phyloP scores from a whole-genome alignment of 2,113 vertebrate species.

The Cepphus grylle region DNA sequence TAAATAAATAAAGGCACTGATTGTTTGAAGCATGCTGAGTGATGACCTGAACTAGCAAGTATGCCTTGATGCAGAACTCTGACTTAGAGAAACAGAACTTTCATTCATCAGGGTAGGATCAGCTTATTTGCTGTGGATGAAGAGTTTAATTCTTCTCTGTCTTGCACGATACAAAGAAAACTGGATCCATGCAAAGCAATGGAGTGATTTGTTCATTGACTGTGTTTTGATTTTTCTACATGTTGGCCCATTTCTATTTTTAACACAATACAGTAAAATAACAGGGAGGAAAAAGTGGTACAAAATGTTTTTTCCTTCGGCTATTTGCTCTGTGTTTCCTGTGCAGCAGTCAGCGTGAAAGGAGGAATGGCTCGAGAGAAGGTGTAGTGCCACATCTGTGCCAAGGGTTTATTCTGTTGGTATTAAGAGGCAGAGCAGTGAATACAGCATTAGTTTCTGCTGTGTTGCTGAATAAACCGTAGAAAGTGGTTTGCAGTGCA shows the following conservation, averaged over 20 bases:
- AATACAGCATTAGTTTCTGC: neutral
- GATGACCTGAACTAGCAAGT: conserved; percentile 34
- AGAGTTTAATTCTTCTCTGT: neutral
- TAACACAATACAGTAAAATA: neutral
- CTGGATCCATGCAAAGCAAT: neutral
- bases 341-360: neutral
- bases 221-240: neutral
- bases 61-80: neutral
- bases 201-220: neutral
- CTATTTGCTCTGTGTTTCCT: neutral
- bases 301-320: fast-evolving
- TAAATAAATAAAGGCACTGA: conserved; percentile 38
- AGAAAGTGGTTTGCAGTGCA: neutral
- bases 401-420: neutral
- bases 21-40: conserved; percentile 7
- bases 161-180: neutral
- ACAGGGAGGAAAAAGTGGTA: neutral
- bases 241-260: neutral
- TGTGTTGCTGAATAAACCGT: neutral
- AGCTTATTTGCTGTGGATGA: neutral
- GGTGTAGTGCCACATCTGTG: neutral
- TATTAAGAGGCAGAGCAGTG: neutral
- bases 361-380: neutral
- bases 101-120: conserved; percentile 1
- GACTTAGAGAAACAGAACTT: conserved; percentile 20